These are phyloP conservation scores for Labroides dimidiatus DNA, from an alignment of 2,797 vertebrate genomes.

Conservation along the genomic window DNA sequence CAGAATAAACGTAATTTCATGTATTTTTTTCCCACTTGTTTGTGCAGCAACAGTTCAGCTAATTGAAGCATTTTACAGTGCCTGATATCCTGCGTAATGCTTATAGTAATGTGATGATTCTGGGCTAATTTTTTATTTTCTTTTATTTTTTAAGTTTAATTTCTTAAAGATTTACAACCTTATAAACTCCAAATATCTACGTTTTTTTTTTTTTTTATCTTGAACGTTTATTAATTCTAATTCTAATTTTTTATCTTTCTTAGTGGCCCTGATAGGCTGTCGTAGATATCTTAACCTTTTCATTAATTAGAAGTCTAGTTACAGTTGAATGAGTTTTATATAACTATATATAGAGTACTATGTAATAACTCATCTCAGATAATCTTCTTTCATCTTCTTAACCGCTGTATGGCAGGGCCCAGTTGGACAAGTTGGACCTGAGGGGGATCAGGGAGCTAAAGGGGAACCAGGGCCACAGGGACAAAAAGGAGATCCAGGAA, in stretches of 20 bases:
- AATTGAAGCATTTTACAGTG: background rate
- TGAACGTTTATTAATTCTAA: no score
- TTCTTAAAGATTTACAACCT: no score
- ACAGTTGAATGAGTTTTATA: no score
- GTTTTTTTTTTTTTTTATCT: no score
- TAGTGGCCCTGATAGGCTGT: no score
- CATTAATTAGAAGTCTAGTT: no score
- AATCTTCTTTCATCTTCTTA: background rate
- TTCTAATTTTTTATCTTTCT: no score
- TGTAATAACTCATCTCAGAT: background rate
- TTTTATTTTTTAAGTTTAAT: no score
- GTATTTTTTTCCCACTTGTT: background rate
- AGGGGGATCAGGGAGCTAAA: conserved; percentile 76
- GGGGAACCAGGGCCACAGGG: conserved; percentile 82
- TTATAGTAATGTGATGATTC: background rate
- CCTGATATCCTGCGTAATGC: background rate
- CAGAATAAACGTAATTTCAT: background rate
- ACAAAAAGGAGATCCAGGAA: conserved; percentile 81
- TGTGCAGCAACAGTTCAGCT: background rate
- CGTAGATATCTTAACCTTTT: no score
- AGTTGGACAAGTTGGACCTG: conserved; percentile 73
- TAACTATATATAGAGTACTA: no score
- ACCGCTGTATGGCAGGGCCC: conserved; percentile 75
- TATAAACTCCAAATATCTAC: no score
- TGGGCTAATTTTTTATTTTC: no score